These are phyloP conservation scores for Allacma fusca DNA, from an alignment of 2,888 invertebrate genomes.

Conservation along the genomic window DNA sequence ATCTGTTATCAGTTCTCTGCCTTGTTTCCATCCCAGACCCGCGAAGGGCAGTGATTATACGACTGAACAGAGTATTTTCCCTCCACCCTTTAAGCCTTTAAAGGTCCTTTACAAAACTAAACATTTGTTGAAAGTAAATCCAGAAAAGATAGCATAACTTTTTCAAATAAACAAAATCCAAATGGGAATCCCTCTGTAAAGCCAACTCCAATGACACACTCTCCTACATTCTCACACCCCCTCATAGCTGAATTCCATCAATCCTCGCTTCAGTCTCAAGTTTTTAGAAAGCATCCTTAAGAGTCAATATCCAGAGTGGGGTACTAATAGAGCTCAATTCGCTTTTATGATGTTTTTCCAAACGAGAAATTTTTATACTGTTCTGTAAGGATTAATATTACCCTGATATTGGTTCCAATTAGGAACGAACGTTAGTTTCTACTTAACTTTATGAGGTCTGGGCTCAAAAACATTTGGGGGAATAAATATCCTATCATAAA, in stretches of 20 bases:
- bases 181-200: background rate
- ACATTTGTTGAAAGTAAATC: slow-evolving; percentile 5
- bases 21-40: background rate
- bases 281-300: background rate
- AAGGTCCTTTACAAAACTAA: background rate
- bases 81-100: background rate
- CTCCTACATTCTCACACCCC: too few relatives aligned
- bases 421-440: background rate
- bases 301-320: background rate
- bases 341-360: slow-evolving; percentile 4
- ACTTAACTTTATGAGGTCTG: background rate
- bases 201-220: too few relatives aligned
- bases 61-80: too few relatives aligned
- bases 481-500: slow-evolving; percentile 1
- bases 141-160: background rate
- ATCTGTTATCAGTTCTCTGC: background rate
- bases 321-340: background rate
- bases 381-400: background rate
- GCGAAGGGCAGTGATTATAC: too few relatives aligned
- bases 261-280: slow-evolving; percentile 5
- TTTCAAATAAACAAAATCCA: background rate
- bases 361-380: background rate
- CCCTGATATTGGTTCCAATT: background rate
- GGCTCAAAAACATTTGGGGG: background rate
- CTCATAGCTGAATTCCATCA: slow-evolving; percentile 19